Evolutionary conservation across 2,113 vertebrate genomes (phyloP).

Genomic region (Onychorhynchus coronatus): DNA sequence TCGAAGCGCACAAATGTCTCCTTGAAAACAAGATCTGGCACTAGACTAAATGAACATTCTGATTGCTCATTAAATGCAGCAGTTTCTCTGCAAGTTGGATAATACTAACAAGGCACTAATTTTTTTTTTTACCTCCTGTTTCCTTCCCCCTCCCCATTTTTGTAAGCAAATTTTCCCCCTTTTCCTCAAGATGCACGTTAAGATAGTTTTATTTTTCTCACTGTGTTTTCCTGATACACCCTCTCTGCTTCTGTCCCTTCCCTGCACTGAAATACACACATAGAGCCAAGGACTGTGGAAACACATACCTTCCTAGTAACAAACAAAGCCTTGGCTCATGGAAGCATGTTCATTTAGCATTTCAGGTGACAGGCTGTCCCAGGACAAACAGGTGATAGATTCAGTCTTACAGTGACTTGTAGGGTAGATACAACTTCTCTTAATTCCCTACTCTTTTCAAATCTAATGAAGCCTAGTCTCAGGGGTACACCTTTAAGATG

Average conservation of each 20-base stretch:
- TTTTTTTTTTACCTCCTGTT: not conserved
- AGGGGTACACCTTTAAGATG: not conserved
- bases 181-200: not conserved
- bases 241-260: not conserved
- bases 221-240: not conserved
- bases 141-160: not conserved
- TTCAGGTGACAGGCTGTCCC: not conserved
- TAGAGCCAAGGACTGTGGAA: not conserved
- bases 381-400: not conserved
- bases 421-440: not conserved
- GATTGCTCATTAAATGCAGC: constrained; percentile 54
- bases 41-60: constrained; percentile 54
- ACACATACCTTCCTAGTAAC: accelerated
- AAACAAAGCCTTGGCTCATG: not conserved
- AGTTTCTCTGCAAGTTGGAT: not conserved
- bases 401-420: not conserved
- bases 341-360: not conserved
- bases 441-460: not conserved
- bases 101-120: not conserved
- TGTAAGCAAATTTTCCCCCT: not conserved
- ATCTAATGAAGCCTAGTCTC: not conserved
- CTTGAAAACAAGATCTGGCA: constrained; percentile 60
- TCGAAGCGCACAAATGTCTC: not conserved
- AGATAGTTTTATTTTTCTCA: not conserved
- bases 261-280: accelerated